Evolutionary conservation across 1,140 invertebrate species (phyloP).

Genomic region (Drosophila mauritiana): DNA sequence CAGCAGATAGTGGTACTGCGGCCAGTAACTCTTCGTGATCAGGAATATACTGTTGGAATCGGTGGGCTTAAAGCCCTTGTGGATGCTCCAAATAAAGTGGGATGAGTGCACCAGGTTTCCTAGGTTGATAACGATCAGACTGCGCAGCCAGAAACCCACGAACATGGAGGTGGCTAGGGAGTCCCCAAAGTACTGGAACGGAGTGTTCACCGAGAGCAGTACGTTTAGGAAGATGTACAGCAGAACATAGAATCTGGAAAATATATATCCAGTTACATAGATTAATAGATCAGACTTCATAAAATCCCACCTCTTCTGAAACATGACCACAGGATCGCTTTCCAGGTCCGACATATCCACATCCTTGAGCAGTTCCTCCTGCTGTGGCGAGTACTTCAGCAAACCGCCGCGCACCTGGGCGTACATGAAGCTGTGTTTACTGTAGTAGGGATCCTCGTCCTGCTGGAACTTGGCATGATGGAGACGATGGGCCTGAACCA

Average conservation of each 20-base stretch:
- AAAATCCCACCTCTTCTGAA: slow-evolving; percentile 89
- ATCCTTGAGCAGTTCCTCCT: slow-evolving; percentile 88
- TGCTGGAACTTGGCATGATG: slow-evolving; percentile 96
- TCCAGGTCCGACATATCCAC: slow-evolving; percentile 95
- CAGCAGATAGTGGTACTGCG: slow-evolving; percentile 91
- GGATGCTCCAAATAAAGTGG: slow-evolving; percentile 89
- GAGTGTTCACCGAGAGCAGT: slow-evolving; percentile 90
- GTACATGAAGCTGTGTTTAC: slow-evolving; percentile 93
- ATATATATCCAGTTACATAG: neutral
- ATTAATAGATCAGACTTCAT: neutral
- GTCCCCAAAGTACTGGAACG: slow-evolving; percentile 91
- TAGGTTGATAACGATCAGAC: slow-evolving; percentile 87
- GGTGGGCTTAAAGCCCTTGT: slow-evolving; percentile 89
- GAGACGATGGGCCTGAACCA: slow-evolving; percentile 93
- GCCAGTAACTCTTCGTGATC: slow-evolving; percentile 90
- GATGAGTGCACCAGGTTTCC: slow-evolving; percentile 90
- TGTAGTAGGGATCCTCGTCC: slow-evolving; percentile 95
- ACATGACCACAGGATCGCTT: slow-evolving; percentile 92
- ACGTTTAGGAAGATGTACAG: slow-evolving; percentile 88
- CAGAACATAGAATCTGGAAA: slow-evolving; percentile 89
- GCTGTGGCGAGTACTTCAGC: slow-evolving; percentile 89
- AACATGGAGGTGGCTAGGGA: slow-evolving; percentile 87
- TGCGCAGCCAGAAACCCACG: slow-evolving; percentile 88
- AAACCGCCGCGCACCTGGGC: slow-evolving; percentile 91
- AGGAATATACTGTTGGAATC: slow-evolving; percentile 91